phyloP scores from a whole-genome alignment of 1,140 invertebrate genomes.

The Diachasmimorpha longicaudata region DNA sequence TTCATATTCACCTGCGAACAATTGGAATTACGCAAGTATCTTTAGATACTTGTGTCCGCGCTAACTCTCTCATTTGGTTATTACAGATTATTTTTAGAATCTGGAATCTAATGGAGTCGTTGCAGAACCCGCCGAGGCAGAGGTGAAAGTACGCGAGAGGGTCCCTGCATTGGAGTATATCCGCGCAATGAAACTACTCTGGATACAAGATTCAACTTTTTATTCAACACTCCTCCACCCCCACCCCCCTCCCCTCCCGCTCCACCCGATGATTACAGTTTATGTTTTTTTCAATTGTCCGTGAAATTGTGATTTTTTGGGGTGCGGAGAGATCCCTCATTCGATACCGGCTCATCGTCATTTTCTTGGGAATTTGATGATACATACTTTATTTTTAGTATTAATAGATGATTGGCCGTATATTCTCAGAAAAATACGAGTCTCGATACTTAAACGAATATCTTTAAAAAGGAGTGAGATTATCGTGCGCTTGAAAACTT shows the following conservation, averaged over 20 bases:
- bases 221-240: not conserved
- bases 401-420: not conserved
- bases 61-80: not conserved
- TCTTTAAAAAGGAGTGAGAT: not conserved
- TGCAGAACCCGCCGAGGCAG: not conserved
- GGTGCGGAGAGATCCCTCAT: not conserved
- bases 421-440: not conserved
- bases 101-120: conserved; percentile 5
- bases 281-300: not conserved
- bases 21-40: not conserved
- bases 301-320: not conserved
- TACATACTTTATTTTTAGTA: not conserved
- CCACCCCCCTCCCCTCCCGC: not conserved
- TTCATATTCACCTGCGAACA: not conserved
- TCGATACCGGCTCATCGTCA: not conserved
- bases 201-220: not conserved
- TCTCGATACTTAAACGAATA: not conserved
- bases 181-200: not conserved
- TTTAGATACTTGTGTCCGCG: not conserved
- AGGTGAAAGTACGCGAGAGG: conserved; percentile 7
- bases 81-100: conserved; percentile 3
- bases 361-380: not conserved
- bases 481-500: not conserved
- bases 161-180: not conserved
- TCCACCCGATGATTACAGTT: not conserved